These are phyloP conservation scores for Oxygymnocypris stewartii DNA, from an alignment of 2,113 vertebrate species.

Conservation along the genomic window DNA sequence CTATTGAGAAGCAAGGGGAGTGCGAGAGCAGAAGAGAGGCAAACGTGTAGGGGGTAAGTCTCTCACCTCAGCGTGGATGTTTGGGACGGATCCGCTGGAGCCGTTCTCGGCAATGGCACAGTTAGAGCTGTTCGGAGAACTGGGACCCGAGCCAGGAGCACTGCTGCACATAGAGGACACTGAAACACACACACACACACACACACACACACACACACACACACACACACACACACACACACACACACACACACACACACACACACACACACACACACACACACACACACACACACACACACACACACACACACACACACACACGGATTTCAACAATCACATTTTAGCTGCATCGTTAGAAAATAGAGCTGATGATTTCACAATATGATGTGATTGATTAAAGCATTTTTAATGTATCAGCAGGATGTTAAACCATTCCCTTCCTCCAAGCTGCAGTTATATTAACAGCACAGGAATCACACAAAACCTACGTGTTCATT, in stretches of 20 bases:
- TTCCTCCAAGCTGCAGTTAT: neutral
- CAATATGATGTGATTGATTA: neutral
- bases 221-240: no score
- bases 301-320: no score
- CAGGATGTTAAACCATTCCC: slow-evolving; percentile 15
- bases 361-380: slow-evolving; percentile 14
- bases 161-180: slow-evolving; percentile 84
- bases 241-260: no score
- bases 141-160: slow-evolving; percentile 84
- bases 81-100: slow-evolving; percentile 84
- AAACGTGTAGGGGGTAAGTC: neutral
- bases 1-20: neutral
- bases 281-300: no score
- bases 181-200: no score
- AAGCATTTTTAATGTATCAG: neutral
- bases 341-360: slow-evolving; percentile 31
- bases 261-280: no score
- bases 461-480: neutral
- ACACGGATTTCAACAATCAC: slow-evolving; percentile 6
- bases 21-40: neutral
- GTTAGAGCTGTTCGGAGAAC: slow-evolving; percentile 85
- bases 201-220: no score
- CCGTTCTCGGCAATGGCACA: slow-evolving; percentile 83
- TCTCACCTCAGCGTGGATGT: slow-evolving; percentile 82
- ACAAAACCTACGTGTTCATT: neutral